Evolutionary conservation across 1,140 invertebrate genomes (phyloP).

Genomic region (Drosophila nasuta): DNA sequence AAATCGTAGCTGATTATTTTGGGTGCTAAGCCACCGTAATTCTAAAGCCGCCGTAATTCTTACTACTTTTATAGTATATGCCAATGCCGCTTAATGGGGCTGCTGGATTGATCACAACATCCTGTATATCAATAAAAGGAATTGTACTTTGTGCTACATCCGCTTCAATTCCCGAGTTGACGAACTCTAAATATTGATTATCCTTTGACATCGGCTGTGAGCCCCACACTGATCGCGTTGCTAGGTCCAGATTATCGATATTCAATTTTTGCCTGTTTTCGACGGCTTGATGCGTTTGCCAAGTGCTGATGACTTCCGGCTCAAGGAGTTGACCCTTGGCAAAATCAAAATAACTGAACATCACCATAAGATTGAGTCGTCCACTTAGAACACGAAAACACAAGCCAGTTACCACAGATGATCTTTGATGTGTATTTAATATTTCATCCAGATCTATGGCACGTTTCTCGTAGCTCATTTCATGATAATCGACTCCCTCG

Average conservation of each 20-base stretch:
- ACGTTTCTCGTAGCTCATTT: not conserved
- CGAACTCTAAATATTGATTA: slow-evolving; percentile 4
- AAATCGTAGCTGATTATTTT: not conserved
- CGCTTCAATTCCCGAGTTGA: not conserved
- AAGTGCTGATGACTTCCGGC: not conserved
- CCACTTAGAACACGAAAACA: not conserved
- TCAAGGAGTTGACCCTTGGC: not conserved
- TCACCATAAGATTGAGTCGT: not conserved
- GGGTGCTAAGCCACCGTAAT: slow-evolving; percentile 2
- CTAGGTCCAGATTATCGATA: not conserved
- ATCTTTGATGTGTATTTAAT: not conserved
- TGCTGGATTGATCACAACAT: not conserved
- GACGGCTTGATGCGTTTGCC: not conserved
- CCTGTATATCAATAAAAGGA: slow-evolving; percentile 11
- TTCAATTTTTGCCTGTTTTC: not conserved
- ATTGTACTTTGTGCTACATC: not conserved
- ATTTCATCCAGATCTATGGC: slow-evolving; percentile 7
- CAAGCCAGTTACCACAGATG: not conserved
- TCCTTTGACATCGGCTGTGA: not conserved
- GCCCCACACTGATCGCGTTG: not conserved
- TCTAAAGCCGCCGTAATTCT: not conserved
- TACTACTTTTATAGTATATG: not conserved
- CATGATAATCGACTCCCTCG: not conserved
- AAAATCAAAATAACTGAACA: not conserved
- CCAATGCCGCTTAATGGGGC: not conserved